A percentile compares a stretch with the other conserved stretches of the same genome.
Evolutionary conservation across 1,140 invertebrate genomes (phyloP).

Genomic region (Drosophila ogumai): DNA sequence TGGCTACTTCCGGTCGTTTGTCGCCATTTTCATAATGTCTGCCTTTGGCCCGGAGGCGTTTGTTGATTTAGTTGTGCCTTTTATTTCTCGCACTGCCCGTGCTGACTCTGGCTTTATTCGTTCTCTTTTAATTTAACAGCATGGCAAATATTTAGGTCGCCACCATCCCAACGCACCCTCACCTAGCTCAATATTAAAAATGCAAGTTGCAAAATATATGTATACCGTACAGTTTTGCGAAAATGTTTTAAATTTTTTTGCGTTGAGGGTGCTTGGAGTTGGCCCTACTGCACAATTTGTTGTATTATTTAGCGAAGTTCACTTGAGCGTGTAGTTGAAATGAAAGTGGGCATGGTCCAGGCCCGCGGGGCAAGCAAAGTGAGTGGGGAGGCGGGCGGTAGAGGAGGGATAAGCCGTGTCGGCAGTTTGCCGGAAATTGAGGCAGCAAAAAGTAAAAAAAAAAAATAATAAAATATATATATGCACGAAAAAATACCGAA

Average conservation of each 20-base stretch:
- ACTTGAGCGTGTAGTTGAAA: constrained; percentile 68
- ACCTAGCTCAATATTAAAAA: constrained; percentile 65
- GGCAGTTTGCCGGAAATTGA: constrained; percentile 71
- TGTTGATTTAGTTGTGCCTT: constrained; percentile 69
- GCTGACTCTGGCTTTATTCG: constrained; percentile 40
- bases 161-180: constrained; percentile 2
- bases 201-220: constrained; percentile 51
- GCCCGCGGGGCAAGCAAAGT: constrained; percentile 19
- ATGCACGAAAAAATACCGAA: constrained; percentile 13
- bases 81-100: constrained; percentile 21
- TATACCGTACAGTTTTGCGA: constrained; percentile 21
- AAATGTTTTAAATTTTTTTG: constrained; percentile 46
- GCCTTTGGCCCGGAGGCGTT: constrained; percentile 55
- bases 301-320: constrained; percentile 71
- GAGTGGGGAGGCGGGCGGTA: not conserved
- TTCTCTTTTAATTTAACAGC: constrained; percentile 69
- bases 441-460: constrained; percentile 24
- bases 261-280: constrained; percentile 15
- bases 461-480: constrained; percentile 8
- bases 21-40: constrained; percentile 79
- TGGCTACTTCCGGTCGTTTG: constrained; percentile 77
- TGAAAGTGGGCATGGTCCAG: constrained; percentile 56
- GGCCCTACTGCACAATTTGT: constrained; percentile 42
- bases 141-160: constrained; percentile 77
- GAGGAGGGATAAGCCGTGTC: constrained; percentile 68